phyloP scores from a whole-genome alignment of 2,113 vertebrate genomes.

The Leucoraja erinaceus region DNA sequence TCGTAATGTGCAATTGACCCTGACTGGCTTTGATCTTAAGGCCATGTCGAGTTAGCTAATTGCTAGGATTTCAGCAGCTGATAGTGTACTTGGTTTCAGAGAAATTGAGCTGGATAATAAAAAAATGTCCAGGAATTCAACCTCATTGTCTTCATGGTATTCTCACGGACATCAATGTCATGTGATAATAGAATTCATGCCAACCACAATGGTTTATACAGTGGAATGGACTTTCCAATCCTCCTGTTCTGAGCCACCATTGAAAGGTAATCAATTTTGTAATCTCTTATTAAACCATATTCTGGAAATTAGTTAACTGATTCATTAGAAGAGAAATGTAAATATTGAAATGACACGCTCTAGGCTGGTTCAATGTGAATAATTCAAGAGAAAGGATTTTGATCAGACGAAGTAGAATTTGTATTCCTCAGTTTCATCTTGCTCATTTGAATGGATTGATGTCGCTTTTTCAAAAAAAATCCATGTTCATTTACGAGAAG shows the following conservation, averaged over 20 bases:
- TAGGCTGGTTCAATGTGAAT: background rate
- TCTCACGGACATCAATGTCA: background rate
- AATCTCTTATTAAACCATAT: background rate
- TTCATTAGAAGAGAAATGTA: background rate
- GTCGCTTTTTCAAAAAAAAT: background rate
- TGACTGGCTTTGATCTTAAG: background rate
- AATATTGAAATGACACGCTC: background rate
- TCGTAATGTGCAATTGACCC: background rate
- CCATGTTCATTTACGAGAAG: background rate
- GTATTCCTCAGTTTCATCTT: background rate
- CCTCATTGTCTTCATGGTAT: background rate
- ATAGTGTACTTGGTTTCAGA: background rate
- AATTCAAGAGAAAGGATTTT: no score
- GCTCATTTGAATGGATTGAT: background rate
- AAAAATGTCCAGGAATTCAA: background rate
- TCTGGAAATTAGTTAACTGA: background rate
- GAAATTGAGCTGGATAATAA: background rate
- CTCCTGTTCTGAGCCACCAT: background rate
- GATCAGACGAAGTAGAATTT: background rate
- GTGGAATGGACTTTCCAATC: background rate
- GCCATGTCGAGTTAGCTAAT: background rate
- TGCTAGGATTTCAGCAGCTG: background rate
- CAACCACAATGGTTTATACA: background rate
- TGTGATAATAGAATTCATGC: background rate
- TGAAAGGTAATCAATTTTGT: background rate